Evolutionary conservation across 2,113 vertebrate genomes (phyloP), one percentile per base, ranked within the genome.

Genomic region (Siniperca chuatsi): DNA sequence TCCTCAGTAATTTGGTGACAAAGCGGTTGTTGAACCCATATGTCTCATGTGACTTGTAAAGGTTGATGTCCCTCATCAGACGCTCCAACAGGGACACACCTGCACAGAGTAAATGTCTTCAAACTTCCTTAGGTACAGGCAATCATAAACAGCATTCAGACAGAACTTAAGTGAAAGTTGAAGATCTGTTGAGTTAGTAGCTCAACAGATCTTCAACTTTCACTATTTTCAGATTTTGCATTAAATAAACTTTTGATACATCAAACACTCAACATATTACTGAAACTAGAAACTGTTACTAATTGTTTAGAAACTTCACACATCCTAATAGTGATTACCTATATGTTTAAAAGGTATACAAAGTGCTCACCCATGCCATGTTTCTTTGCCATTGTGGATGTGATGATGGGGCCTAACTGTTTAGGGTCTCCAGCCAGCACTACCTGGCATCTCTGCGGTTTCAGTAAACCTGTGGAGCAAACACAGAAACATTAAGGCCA

Each of bases 351-450:
- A 74, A 37, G 11, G 4, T 50, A 8, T 40, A 25, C 1, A 37
- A 3, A 9, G 52, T 78, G 33, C 96, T 96, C 71, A 95, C 97
- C 94, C 84, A 98, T 85, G 57, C 96, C 96, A 0, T 97, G 87
- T 81, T 93, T 81, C 4, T 84, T 89, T 20, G 97, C 95, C 76
- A 97, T 71, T 0, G 93, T 96, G 0, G 97, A 98, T 13, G 92
- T 95, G 55, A 98, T 89, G 79, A 97, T 78, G 0, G 97, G 97
- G 2, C 97, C 97, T 79, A 98, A 94, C 92, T 98, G 97, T 92
- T 96, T 93, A 20, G 97, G 97, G 87, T 98, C 97, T 86, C 97
- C 97, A 23, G 97, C 97, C 91, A 98, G 93, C 84, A 98, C 97
- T 76, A 98, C 89, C 92, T 97, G 97, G 93, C 97, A 0, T 21